Evolutionary conservation across 2,113 vertebrate species (phyloP).

Genomic region (Psilopogon haemacephalus): DNA sequence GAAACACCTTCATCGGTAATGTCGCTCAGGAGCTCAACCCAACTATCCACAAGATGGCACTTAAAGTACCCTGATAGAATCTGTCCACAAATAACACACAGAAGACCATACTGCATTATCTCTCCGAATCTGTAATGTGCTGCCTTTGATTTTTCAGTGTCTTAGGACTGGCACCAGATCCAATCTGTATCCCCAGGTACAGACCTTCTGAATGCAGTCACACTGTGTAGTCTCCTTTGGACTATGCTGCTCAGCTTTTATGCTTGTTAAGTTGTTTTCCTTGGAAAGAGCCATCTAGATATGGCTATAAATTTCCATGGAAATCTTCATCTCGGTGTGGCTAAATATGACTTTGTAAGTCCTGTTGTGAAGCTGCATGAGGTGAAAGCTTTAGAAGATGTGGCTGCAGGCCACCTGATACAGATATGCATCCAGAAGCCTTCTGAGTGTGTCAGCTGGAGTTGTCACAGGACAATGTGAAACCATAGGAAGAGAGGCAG

Average conservation of each 20-base stretch:
- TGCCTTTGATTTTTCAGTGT: background rate
- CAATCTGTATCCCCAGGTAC: background rate
- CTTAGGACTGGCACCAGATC: too few species aligned
- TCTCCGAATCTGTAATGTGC: background rate
- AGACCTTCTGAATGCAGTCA: background rate
- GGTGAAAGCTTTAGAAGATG: background rate
- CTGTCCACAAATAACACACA: background rate
- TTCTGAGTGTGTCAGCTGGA: background rate
- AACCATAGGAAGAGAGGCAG: background rate
- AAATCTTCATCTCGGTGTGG: background rate
- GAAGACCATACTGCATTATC: background rate
- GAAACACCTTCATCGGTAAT: background rate
- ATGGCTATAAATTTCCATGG: background rate
- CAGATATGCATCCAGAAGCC: background rate
- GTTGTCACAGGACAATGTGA: background rate
- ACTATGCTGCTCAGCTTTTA: background rate
- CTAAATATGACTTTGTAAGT: background rate
- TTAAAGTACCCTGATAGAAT: background rate
- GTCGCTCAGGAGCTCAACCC: background rate
- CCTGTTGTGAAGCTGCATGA: background rate
- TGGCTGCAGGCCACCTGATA: constrained; percentile 12
- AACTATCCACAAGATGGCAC: background rate
- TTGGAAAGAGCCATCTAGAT: background rate
- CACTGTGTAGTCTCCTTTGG: fast-evolving
- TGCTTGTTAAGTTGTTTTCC: background rate